phyloP scores from a whole-genome alignment of 64 coral and sea anemone species.

The Acropora yongei region DNA sequence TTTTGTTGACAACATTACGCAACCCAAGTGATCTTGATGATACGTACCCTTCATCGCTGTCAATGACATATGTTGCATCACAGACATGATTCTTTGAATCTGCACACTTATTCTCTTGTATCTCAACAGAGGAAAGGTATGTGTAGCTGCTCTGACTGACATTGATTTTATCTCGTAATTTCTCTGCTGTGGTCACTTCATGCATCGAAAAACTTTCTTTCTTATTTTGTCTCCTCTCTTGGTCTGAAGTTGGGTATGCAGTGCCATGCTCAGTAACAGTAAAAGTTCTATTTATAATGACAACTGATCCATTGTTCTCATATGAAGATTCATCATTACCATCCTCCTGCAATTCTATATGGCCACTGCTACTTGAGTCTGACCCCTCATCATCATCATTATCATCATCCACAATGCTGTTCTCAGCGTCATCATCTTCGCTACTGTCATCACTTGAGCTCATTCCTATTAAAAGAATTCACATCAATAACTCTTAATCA shows the following conservation, averaged over 20 bases:
- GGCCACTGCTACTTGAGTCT: conserved; percentile 26
- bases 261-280: not conserved
- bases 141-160: not conserved
- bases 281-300: not conserved
- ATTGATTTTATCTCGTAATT: not conserved
- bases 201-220: not conserved
- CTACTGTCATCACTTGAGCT: not conserved
- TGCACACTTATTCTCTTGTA: not conserved
- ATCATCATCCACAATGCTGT: not conserved
- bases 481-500: not conserved
- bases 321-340: not conserved
- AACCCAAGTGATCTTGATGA: not conserved
- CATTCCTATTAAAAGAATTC: not conserved
- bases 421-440: not conserved
- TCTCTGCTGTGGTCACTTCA: not conserved
- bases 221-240: not conserved
- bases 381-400: not conserved
- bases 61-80: not conserved
- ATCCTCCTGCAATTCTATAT: not conserved
- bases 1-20: not conserved
- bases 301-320: not conserved
- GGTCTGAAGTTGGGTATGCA: not conserved
- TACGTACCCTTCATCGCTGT: not conserved
- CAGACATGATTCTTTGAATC: not conserved
- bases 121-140: not conserved